phyloP scores from a whole-genome alignment of 1,140 invertebrate genomes.

The Musca vetustissima region DNA sequence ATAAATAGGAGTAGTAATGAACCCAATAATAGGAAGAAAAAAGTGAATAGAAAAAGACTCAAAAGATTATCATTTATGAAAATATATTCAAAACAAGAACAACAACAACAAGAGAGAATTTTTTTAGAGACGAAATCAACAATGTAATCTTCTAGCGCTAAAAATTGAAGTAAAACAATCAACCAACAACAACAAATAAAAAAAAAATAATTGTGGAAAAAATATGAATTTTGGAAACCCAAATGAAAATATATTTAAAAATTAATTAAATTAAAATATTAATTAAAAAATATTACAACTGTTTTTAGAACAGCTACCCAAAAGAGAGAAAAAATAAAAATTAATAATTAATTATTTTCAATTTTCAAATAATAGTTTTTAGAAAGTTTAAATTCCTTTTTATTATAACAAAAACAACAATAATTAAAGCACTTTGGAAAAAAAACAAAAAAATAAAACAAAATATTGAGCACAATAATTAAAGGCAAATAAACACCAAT shows the following conservation, averaged over 20 bases:
- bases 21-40: no score
- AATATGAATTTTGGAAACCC: not conserved
- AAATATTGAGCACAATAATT: constrained; percentile 3
- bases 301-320: no score
- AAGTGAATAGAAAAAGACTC: no score
- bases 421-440: not conserved
- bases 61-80: no score
- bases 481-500: constrained; percentile 3
- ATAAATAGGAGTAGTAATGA: no score
- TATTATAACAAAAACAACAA: not conserved
- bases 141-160: constrained; percentile 22
- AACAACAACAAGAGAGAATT: no score
- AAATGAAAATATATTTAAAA: constrained; percentile 4
- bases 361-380: not conserved
- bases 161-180: not conserved
- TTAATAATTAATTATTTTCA: no score
- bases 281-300: no score
- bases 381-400: not conserved
- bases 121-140: constrained; percentile 16
- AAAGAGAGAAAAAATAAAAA: no score
- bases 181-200: not conserved
- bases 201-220: not conserved
- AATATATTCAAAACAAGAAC: no score
- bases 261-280: not conserved
- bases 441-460: not conserved